These are phyloP conservation scores for Melanerpes formicivorus DNA, from an alignment of 2,113 vertebrate species.

Conservation along the genomic window DNA sequence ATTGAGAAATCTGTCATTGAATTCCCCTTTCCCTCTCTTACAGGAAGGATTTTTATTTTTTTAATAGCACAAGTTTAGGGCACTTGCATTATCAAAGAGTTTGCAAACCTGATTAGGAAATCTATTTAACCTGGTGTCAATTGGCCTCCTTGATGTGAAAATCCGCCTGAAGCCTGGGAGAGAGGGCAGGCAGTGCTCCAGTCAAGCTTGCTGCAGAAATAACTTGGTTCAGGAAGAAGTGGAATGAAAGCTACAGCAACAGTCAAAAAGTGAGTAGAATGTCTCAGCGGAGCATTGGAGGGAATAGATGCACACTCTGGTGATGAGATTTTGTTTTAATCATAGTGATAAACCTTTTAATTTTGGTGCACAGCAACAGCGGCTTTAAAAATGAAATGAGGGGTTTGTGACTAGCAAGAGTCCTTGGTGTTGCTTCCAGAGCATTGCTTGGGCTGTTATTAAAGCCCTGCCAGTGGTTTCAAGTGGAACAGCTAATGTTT, in stretches of 20 bases:
- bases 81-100: constrained; percentile 21
- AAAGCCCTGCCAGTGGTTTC: constrained; percentile 63
- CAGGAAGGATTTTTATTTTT: background rate
- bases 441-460: constrained; percentile 59
- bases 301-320: background rate
- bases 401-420: constrained; percentile 33
- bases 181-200: background rate
- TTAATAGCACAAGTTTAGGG: background rate
- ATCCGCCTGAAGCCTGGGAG: constrained; percentile 8
- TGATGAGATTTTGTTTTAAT: constrained; percentile 65
- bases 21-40: constrained; percentile 16
- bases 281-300: constrained; percentile 21
- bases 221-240: background rate
- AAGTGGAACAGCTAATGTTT: constrained; percentile 72
- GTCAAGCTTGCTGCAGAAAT: background rate
- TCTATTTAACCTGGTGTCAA: constrained; percentile 63
- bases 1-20: constrained; percentile 47
- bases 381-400: constrained; percentile 64
- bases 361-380: constrained; percentile 29
- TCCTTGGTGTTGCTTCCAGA: constrained; percentile 64
- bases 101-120: constrained; percentile 60
- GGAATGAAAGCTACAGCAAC: background rate
- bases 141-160: constrained; percentile 59
- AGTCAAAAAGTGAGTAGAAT: background rate
- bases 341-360: constrained; percentile 64